phyloP scores from a whole-genome alignment of 2,797 vertebrate species.

The Lepus townsendii region DNA sequence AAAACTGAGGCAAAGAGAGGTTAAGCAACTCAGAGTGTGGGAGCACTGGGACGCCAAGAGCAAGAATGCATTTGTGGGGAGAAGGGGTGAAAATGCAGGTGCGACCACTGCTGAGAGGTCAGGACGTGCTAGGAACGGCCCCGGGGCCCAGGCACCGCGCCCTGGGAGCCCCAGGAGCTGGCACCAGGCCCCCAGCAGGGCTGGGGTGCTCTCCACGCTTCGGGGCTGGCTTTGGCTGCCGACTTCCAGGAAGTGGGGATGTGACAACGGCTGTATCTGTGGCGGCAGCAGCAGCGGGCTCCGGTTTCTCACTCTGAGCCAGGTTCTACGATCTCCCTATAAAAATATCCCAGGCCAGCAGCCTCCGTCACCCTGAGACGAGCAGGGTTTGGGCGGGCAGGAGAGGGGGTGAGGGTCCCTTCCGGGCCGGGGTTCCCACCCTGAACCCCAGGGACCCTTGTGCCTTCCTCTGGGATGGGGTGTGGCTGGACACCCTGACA shows the following conservation, averaged over 20 bases:
- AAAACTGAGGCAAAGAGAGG: background rate
- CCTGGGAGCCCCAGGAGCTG: background rate
- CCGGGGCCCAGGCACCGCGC: rapidly evolving
- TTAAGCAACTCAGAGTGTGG: background rate
- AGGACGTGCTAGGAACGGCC: background rate
- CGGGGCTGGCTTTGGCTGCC: background rate
- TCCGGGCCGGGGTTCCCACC: background rate
- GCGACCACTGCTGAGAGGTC: rapidly evolving
- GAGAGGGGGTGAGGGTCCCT: background rate
- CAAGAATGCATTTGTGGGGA: background rate
- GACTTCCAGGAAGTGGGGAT: conserved; percentile 41
- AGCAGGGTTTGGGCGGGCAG: background rate
- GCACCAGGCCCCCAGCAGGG: background rate
- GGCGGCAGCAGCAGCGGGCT: conserved; percentile 34
- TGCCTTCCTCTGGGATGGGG: background rate
- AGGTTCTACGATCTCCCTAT: background rate
- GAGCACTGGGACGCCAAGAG: background rate
- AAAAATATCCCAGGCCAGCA: conserved; percentile 38
- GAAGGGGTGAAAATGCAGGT: background rate
- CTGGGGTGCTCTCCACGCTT: background rate
- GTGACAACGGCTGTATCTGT: conserved; percentile 31
- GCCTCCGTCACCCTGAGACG: background rate
- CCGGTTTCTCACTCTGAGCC: conserved; percentile 59
- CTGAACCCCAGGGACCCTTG: background rate
- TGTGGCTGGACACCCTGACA: conserved; percentile 64